Evolutionary conservation across 2,888 invertebrate species (phyloP), one percentile per base, ranked within the genome.

Genomic region (Deroplatys truncata): DNA sequence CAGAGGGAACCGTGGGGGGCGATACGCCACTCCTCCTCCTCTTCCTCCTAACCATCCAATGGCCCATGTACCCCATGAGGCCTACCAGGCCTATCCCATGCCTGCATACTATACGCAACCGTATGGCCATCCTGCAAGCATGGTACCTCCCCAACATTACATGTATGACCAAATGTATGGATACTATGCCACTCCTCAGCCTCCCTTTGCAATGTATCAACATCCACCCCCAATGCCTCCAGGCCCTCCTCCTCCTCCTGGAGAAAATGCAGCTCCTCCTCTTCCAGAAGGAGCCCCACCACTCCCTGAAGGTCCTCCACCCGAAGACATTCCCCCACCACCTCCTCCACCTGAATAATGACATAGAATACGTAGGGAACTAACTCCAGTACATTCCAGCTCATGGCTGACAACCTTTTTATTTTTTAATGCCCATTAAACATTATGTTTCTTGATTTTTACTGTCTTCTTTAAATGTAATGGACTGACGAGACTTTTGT

Each of bases 251-350:
- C 84, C 86, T 85, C 89, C 89, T 56, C 84, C 86, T 82, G 88
- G 84, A 29, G 89, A 89, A 56, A 87, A 85, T 28, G 85, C 90
- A 43, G 88, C 86, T 49, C 88, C 86, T 82, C 84, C 88, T 56
- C 89, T 84, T 20, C 89, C 89, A n/a, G 88, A 88, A 28, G 83
- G 86, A 28, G 85, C 89, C 88, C 95, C 95, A 0, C 94, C 95
- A 83, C 93, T 95, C 91, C 95, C 95, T 8, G 93, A 93, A 89
- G 95, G 94, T 91, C 95, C 96, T 16, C 96, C 96, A 72, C 96
- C 96, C 1, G 94, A 72, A 72, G 56, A 94, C 84, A 94, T 94
- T 88, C 95, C 96, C 13, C 96, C 96, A 31, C 96, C 96, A 25
- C 96, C 96, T 84, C 95, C 95, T 83, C 94, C 94, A n/a, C 94